Evolutionary conservation across 2,888 invertebrate species (phyloP), one percentile per base, ranked within the genome.

Genomic region (Psylliodes chrysocephalus): DNA sequence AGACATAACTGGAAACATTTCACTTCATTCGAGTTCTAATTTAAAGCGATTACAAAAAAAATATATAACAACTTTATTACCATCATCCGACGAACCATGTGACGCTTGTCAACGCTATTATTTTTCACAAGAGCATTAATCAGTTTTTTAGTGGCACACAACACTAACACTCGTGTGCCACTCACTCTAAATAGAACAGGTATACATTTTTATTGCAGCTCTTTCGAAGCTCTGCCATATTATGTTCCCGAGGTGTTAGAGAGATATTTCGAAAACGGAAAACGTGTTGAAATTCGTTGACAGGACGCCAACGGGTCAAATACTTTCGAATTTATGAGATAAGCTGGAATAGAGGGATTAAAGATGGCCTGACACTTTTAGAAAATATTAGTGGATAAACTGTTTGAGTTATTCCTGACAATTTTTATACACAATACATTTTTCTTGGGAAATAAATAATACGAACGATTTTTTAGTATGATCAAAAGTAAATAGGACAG

Each of bases 211-310:
- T 54, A 38, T 54, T 38, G 28, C 10, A 17, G 40, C 17, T 5
- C 35, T 53, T 15, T 25, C 40, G 22, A 22, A 53, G 53, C 53
- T 12, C 22, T 22, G 22, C 22, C 12, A 35, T 12, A 14, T 35
- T 35, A 12, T 35, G 35, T 35, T 35, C 22, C 38, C 42, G 22
- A 28, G 28, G 28, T 19, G 10, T 38, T 33, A 25, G 17, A 19
- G 25, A 53, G 53, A 54, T 55, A 40, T 55, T 55, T 55, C 33
- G 46, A 55, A 55, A 55, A 55, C 44, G 30, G 14, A 19, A 46
- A 46, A 46, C 28, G 55, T 46, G 55, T 44, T 55, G 55, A 55
- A 55, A 55, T 30, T 55, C 33, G 55, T 55, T 55, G 55, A 55
- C 55, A 55, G n/a, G n/a, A 30, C n/a, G 55, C 55, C 55, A 55